Base-by-base conservation (phyloP, 2,888 invertebrate genomes). In the Nomada hirtipes region DNA sequence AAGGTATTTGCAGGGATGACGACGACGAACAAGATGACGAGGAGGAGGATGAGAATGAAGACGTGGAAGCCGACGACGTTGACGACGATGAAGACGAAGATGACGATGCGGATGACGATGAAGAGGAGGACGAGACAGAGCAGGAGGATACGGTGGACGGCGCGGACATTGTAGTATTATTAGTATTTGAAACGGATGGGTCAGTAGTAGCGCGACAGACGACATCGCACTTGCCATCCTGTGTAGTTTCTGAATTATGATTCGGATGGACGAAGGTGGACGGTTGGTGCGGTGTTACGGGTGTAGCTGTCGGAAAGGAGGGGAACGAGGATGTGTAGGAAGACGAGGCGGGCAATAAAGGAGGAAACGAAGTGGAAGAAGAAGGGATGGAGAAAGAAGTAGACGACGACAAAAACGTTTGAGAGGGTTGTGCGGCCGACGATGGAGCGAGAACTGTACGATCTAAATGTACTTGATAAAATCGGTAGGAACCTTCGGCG, bases 361-460 rank as follows among this genome's bases (percentile, higher is more conserved):
- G 52, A 0, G 76, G 53, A 10, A 72, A 78, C 0, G 86, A 86
- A 15, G 89, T 82, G 29, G 88, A 86, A 9, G 84, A 73, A 0
- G 11, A 75, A 2, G 84, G 53, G 85, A 68, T 44, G 29, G 84
- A 63, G 52, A 77, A 44, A 59, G 85, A 59, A 18, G 72, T 83
- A 20, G 89, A 85, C 13, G 89, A 86, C 1, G 88, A 57, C 15
- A 89, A 84, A 18, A 90, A 83, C 1, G 93, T 92, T 67, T 92
- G 92, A 9, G 92, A 89, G 53, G 64, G 44, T 47, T 92, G 92
- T 2, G 92, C 82, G 47, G 92, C 92, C 26, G 91, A 77, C 0
- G 91, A 86, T 4, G 72, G 75, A 18, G 89, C 84, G 13, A 89
- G 79, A 15, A 88, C 81, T 4, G 79, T 79, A 18, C 78, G 85